Evolutionary conservation across 2,113 vertebrate species (phyloP).

Genomic region (Eulemur macaco): DNA sequence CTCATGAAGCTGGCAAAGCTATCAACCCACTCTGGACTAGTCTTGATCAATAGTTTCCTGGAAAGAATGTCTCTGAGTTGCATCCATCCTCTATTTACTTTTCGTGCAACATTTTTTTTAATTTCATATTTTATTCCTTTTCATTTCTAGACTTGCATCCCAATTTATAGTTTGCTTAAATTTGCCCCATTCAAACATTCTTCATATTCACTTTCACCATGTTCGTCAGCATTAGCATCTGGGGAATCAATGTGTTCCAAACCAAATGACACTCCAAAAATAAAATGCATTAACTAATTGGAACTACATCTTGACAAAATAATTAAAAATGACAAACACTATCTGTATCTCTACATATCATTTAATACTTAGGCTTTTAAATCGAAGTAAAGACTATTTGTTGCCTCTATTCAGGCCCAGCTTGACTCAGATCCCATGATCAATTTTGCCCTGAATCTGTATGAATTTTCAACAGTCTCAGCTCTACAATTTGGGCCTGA

Average conservation of each 20-base stretch:
- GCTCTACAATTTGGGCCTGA: background rate
- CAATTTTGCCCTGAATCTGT: background rate
- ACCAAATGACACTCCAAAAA: background rate
- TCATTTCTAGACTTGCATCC: background rate
- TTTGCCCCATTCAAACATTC: background rate
- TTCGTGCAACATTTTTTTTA: background rate
- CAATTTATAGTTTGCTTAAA: background rate
- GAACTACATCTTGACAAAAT: background rate
- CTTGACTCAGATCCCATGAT: background rate
- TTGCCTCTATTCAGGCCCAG: background rate
- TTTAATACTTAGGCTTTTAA: background rate
- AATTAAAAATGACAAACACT: background rate
- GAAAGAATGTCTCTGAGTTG: background rate
- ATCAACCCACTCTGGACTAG: background rate
- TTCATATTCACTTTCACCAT: background rate
- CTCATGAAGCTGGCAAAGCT: fast-evolving
- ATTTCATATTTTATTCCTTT: background rate
- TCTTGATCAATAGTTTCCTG: background rate
- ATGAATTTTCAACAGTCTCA: background rate
- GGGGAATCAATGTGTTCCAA: background rate
- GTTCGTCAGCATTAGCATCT: background rate
- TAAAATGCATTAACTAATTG: background rate
- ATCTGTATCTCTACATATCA: background rate
- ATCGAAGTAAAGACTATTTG: background rate
- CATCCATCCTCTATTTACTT: background rate